These are phyloP conservation scores for Endomychus coccineus DNA, from an alignment of 2,888 invertebrate species.

Conservation along the genomic window DNA sequence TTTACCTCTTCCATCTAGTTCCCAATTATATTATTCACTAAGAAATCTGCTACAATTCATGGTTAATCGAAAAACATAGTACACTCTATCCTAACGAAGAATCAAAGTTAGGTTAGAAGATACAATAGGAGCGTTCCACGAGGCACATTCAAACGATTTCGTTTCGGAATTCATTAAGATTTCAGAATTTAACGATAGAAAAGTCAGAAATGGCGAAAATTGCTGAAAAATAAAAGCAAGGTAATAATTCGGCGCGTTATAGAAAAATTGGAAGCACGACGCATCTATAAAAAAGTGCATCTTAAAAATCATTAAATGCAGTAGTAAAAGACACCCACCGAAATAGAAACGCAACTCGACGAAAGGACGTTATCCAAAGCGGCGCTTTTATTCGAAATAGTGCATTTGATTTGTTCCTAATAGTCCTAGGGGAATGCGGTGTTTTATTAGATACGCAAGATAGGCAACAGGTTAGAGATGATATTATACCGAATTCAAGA, in stretches of 20 bases:
- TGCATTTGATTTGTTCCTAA: slow-evolving; percentile 11
- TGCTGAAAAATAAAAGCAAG: slow-evolving; percentile 31
- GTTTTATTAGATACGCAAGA: slow-evolving; percentile 16
- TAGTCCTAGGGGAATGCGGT: slow-evolving; percentile 20
- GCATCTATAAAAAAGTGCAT: slow-evolving; percentile 44
- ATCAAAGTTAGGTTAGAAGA: too few relatives aligned
- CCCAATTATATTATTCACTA: too few relatives aligned
- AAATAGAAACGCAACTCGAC: background rate
- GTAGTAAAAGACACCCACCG: slow-evolving; percentile 12
- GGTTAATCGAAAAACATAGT: too few relatives aligned
- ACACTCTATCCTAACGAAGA: too few relatives aligned
- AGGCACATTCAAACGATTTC: background rate
- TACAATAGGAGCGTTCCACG: background rate
- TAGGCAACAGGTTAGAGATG: slow-evolving; percentile 37
- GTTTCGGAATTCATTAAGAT: slow-evolving; percentile 10
- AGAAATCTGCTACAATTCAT: too few relatives aligned
- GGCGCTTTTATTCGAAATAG: too few relatives aligned
- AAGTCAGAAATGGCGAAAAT: slow-evolving; percentile 29
- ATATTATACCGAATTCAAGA: slow-evolving; percentile 2
- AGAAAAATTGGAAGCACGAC: slow-evolving; percentile 41
- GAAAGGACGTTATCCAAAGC: too few relatives aligned
- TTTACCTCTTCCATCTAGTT: too few relatives aligned
- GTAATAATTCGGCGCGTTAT: slow-evolving; percentile 40
- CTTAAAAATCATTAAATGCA: slow-evolving; percentile 46
- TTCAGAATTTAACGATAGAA: slow-evolving; percentile 7